Base-by-base conservation (phyloP, 2,888 invertebrate species). In the Dusona sp. region DNA sequence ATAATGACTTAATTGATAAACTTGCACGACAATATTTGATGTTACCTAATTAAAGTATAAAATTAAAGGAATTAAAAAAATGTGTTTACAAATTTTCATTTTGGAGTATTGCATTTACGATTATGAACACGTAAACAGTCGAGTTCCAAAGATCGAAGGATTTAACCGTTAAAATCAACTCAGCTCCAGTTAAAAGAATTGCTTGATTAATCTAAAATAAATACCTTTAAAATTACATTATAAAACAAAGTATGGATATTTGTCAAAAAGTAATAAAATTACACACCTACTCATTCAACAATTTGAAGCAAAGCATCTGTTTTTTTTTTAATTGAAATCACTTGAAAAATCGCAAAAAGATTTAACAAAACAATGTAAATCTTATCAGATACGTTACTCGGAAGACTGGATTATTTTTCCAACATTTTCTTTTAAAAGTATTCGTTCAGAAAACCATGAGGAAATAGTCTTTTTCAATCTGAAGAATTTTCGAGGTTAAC, bases 381-480 rank as follows among this genome's bases (percentile, higher is more conserved):
- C 51, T 81, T 81, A 67, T 22, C 57, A 67, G 25, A 73, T 73
- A 57, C 51, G 11, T 22, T 67, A 67, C 67, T 1, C 57, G 81
- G 81, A 81, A 81, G 81, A 81, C 81, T 74, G 81, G 45, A 67
- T 81, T 74, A 67, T 80, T 73, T 36, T 25, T 81, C 33, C 42
- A 45, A 67, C 19, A 22, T 72, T 72, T 61, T 25, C 29, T 70
- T 29, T 33, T 29, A 16, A 61, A 61, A 38, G 33, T 67, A 67
- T 81, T 81, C 74, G 42, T 36, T 74, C 80, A 57, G n/a, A 54
- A 54, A 81, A 74, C 13, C 74, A 67, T n/a, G 61, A 64, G 38
- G 22, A 42, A 65, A 70, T 48, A 64, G 61, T 64, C 57, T 64
- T 68, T 79, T 74, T n/a, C n/a, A 80, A 51, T 61, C 42, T 48